These are phyloP conservation scores for Albula glossodonta DNA, from an alignment of 2,113 vertebrate genomes.

Conservation along the genomic window DNA sequence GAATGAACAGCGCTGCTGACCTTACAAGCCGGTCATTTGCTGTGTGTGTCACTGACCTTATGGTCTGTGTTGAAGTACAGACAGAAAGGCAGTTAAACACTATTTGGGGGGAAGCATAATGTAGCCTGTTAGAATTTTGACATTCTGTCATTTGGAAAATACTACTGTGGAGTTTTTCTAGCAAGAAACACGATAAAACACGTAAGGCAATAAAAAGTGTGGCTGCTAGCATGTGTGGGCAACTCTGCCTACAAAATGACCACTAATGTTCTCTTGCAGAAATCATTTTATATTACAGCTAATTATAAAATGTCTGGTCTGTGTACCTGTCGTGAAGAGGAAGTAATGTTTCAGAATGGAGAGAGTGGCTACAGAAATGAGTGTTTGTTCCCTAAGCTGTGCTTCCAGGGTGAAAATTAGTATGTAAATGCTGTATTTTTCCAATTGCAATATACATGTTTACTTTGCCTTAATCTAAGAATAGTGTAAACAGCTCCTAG, in stretches of 20 bases:
- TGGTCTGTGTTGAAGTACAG: slow-evolving; percentile 10
- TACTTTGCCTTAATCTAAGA: not conserved
- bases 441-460: not conserved
- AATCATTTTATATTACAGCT: not conserved
- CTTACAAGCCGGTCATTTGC: not conserved
- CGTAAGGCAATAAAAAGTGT: not conserved
- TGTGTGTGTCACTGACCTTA: not conserved
- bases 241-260: slow-evolving; percentile 5
- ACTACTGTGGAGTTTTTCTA: not conserved
- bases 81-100: not conserved
- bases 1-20: slow-evolving; percentile 3
- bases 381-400: not conserved
- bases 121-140: not conserved
- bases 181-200: not conserved
- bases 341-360: not conserved
- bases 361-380: not conserved
- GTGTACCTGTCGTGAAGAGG: not conserved
- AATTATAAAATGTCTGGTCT: not conserved
- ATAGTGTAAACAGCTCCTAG: not conserved
- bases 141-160: not conserved
- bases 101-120: not conserved
- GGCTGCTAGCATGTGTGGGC: not conserved
- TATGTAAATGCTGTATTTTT: slow-evolving; percentile 27
- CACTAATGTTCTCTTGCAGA: not conserved
- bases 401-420: not conserved